Evolutionary conservation across 2,113 vertebrate genomes (phyloP), one percentile per base, ranked within the genome.

Genomic region (Ochotona princeps): DNA sequence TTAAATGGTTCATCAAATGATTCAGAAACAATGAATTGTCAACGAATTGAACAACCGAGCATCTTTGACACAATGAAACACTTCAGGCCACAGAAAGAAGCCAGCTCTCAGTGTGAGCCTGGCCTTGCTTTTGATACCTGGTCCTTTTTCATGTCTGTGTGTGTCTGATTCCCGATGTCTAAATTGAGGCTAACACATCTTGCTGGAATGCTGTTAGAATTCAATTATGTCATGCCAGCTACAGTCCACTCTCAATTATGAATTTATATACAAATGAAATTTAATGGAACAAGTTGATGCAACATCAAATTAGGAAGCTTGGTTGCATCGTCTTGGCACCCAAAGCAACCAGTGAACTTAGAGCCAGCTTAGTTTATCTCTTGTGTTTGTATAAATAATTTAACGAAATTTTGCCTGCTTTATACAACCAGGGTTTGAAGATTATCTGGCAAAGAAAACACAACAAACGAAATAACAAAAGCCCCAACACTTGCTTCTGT

Each of bases 391-490:
- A 92, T 86, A 80, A 88, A 73, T 17, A 28, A 75, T 18, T 54
- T 89, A 35, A 81, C 11, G 14, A 82, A 49, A 47, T 83, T 51
- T 30, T 87, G 51, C 66, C 13, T 86, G 23, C 35, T 73, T 67
- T 94, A 38, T 47, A 85, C 23, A 88, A 44, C 5, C 1, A 84
- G 21, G 32, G 20, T 32, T 93, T 74, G 54, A 72, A 96, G 85
- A 83, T 69, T 28, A 89, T 87, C 35, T 79, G 76, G 65, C 12
- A 84, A 93, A 95, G n/a, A 73, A 92, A 93, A 69, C 38, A 88
- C 93, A 88, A 35, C 30, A 88, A 93, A 80, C 2, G 8, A 72
- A 49, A 1, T 82, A 86, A 86, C n/a, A 90, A 89, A 93, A 80
- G 44, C 25, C 18, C 11, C 18, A 83, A 54, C 8, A 38, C 38